Conservation (phyloP, 2,797 vertebrate species). For the Agapornis canus region DNA sequence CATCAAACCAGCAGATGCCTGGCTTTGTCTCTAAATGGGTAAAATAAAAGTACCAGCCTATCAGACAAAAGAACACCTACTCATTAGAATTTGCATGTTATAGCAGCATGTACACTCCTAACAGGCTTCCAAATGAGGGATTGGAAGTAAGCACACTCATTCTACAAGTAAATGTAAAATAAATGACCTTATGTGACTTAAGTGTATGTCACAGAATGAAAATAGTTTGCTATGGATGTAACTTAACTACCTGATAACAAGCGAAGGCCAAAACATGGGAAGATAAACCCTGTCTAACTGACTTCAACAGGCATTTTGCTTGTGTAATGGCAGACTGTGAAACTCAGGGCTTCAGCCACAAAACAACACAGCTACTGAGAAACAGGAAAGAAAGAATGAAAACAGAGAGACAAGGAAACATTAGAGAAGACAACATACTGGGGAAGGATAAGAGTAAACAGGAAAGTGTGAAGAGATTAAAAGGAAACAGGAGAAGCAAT, state of each 20-base stretch:
- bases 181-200: conserved; percentile 52
- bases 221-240: background rate
- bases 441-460: background rate
- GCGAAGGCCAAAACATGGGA: background rate
- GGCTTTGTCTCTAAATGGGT: conserved; percentile 66
- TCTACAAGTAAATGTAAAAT: conserved; percentile 56
- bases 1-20: conserved; percentile 62
- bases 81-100: conserved; percentile 42
- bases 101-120: conserved; percentile 51
- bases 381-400: conserved; percentile 12
- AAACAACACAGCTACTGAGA: conserved; percentile 16
- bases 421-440: background rate
- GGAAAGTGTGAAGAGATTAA: background rate
- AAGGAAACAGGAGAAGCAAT: background rate
- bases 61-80: conserved; percentile 32
- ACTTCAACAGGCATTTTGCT: background rate
- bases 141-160: conserved; percentile 23
- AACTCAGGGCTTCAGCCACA: background rate
- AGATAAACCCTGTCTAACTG: background rate
- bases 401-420: background rate
- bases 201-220: conserved; percentile 40
- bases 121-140: conserved; percentile 47
- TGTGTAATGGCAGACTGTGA: background rate
- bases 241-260: conserved; percentile 43
- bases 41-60: conserved; percentile 61